These are phyloP conservation scores for Tapirus indicus DNA, from an alignment of 2,797 vertebrate species.

Conservation along the genomic window DNA sequence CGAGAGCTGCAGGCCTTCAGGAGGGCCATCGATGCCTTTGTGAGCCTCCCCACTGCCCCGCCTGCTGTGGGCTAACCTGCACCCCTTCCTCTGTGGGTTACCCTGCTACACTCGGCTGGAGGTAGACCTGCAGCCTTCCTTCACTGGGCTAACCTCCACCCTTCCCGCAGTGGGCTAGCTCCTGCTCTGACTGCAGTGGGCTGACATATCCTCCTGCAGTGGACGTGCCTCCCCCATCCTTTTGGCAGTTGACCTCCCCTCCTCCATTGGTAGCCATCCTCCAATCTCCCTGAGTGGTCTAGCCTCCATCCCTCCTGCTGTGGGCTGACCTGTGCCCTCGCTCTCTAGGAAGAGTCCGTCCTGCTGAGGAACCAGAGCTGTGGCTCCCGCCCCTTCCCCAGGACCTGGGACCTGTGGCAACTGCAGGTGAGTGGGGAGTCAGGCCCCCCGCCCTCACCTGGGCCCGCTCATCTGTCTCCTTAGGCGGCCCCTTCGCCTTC, in stretches of 20 bases:
- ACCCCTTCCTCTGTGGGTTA: background rate
- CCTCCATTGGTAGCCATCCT: background rate
- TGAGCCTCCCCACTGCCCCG: slow-evolving; percentile 33
- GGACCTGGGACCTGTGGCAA: background rate
- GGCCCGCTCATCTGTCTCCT: background rate
- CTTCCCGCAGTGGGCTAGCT: fast-evolving
- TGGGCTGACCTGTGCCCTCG: background rate
- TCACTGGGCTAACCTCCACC: background rate
- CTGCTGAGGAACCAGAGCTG: background rate
- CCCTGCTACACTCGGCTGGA: fast-evolving
- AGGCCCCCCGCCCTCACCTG: background rate
- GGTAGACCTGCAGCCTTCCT: background rate
- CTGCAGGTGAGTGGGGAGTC: slow-evolving; percentile 25
- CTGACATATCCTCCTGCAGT: background rate
- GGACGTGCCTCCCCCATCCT: background rate
- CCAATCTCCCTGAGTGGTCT: background rate
- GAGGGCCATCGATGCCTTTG: slow-evolving; percentile 45
- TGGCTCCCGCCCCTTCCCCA: background rate
- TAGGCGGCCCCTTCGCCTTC: no score
- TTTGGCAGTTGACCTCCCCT: no score
- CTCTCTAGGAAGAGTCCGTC: background rate
- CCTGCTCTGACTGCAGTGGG: no score
- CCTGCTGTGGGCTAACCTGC: background rate
- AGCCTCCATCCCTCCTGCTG: fast-evolving
- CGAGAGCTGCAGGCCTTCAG: slow-evolving; percentile 59